Base-by-base conservation (phyloP, 92 coral and sea anemone species). In the Palythoa heliodiscus region DNA sequence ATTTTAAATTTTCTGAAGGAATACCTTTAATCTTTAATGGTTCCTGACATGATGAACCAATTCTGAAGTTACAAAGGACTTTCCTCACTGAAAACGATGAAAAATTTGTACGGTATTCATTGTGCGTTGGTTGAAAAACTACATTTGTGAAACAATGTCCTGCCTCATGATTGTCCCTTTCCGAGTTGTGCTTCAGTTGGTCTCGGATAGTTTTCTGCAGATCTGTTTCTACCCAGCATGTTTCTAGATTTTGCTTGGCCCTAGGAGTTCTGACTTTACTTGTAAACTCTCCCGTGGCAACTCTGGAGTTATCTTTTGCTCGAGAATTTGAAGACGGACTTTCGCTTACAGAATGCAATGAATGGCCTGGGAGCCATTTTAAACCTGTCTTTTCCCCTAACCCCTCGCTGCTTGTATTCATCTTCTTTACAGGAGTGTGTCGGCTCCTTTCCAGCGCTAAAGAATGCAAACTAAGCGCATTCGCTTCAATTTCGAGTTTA, bases 1-100 rank as follows among this genome's bases (percentile, higher is more conserved):
- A 55, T 63, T 55, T 76, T 16, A 76, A 38, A 76, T 10, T 76
- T 24, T 76, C 48, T 16, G 20, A n/a, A 55, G 66, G 48, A 52
- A 37, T 29, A 22, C 20, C 9, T 19, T 2, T 10, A 22, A 11
- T 38, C 79, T 37, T 22, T 4, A 60, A 47, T 16, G 39, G 16
- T 4, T 16, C 20, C 3, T 11, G 20, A 17, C 52, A 57, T 75
- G 47, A 22, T 11, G 25, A 60, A 17, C 23, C 17, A 52, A 29
- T 29, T 29, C 1, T 29, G 1, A 75, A 47, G 53, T 5, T 60
- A 5, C 20, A 2, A 50, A 39, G 64, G 47, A 50, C 50, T 64
- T 60, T 75, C 20, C 38, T 3, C 20, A 75, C 53, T 11, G 52
- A 48, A 29, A 75, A 60, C 24, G 67, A 69, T 16, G 68, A 37